Conservation (phyloP, 2,113 vertebrate genomes). For the Alectura lathami region DNA sequence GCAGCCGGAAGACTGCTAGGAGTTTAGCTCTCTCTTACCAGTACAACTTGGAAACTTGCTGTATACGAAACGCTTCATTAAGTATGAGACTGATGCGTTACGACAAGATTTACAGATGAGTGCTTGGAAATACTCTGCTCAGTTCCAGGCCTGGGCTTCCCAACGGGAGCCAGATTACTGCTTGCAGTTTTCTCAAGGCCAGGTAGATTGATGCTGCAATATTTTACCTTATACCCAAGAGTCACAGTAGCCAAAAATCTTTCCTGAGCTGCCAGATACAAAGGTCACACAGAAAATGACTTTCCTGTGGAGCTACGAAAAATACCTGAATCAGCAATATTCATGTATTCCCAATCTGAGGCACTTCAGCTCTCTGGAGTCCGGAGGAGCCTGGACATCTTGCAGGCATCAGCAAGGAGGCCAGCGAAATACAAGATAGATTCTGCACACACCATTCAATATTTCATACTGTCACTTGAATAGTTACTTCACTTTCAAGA, state of each 20-base stretch:
- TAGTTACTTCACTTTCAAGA: not conserved
- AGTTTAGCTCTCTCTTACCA: not conserved
- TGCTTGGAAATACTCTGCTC: not conserved
- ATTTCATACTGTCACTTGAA: not conserved
- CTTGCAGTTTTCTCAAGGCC: not conserved
- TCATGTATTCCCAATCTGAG: rapidly evolving
- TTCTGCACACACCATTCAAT: not conserved
- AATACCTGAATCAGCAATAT: not conserved
- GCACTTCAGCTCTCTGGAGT: not conserved
- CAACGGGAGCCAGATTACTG: not conserved
- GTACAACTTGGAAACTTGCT: not conserved
- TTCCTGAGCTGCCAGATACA: not conserved
- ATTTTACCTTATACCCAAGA: not conserved
- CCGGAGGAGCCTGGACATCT: not conserved
- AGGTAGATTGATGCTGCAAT: not conserved
- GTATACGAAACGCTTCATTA: not conserved
- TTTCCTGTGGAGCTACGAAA: not conserved
- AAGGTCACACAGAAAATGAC: not conserved
- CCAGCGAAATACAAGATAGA: not conserved
- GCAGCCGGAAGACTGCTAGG: not conserved
- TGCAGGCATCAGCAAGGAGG: not conserved
- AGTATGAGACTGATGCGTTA: not conserved
- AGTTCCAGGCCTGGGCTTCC: not conserved
- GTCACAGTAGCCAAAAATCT: not conserved
- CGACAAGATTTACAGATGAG: not conserved